phyloP scores from a whole-genome alignment of 2,797 vertebrate genomes.

The Chaetophractus vellerosus region DNA sequence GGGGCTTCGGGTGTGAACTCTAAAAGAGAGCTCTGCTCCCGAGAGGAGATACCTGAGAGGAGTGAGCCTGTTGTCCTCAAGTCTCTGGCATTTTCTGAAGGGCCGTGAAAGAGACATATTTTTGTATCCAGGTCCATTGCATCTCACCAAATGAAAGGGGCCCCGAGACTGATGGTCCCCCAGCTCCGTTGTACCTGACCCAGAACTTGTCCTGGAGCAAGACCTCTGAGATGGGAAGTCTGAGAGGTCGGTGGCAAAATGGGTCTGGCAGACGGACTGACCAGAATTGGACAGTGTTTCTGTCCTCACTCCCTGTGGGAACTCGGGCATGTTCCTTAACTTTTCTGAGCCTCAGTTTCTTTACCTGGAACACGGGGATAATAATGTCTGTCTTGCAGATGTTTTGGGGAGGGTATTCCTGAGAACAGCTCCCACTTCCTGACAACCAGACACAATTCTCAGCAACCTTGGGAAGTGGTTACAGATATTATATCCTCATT shows the following conservation, averaged over 20 bases:
- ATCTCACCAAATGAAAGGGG: background rate
- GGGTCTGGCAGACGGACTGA: background rate
- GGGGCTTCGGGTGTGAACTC: background rate
- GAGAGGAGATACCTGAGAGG: background rate
- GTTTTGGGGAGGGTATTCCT: background rate
- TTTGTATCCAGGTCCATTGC: background rate
- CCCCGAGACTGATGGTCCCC: background rate
- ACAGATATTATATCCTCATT: background rate
- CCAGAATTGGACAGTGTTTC: background rate
- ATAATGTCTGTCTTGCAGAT: background rate
- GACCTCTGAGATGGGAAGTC: background rate
- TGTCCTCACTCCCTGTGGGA: background rate
- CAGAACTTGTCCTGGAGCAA: background rate
- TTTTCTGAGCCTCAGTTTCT: conserved; percentile 13
- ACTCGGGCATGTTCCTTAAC: background rate
- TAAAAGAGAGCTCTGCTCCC: background rate
- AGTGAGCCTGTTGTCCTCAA: fast-evolving
- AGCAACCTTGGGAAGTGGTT: background rate
- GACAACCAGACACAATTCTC: no score
- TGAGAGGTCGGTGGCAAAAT: background rate
- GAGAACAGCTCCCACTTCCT: background rate
- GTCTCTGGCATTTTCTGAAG: background rate
- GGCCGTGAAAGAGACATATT: background rate
- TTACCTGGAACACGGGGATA: background rate
- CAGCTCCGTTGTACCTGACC: background rate